Percentiles rank a stretch among this genome's conserved stretches.
These are phyloP conservation scores for Psilopsiagon aymara DNA, from an alignment of 2,113 vertebrate species.

Conservation along the genomic window DNA sequence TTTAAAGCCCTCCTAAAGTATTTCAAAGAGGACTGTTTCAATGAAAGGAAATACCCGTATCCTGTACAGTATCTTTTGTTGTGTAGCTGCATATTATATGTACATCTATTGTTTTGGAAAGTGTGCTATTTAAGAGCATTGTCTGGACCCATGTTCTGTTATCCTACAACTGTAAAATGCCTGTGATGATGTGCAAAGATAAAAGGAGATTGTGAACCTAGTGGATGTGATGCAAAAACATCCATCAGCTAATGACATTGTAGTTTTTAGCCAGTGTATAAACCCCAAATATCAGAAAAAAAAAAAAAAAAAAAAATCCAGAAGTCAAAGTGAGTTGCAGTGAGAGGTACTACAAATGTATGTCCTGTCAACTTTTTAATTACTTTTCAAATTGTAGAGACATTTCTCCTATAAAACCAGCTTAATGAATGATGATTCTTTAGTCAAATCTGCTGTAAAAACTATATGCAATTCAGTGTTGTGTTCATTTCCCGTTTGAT, in stretches of 20 bases:
- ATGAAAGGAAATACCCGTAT: not conserved
- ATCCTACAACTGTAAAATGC: not conserved
- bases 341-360: not conserved
- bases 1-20: conserved; percentile 4
- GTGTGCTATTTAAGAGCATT: not conserved
- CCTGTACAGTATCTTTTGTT: not conserved
- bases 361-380: not conserved
- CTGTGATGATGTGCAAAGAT: not conserved
- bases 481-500: not conserved
- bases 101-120: not conserved
- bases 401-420: not conserved
- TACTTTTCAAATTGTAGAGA: not conserved
- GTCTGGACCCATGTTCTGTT: not conserved
- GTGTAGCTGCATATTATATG: not conserved
- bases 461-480: not conserved
- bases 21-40: not conserved
- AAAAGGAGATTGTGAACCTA: not conserved
- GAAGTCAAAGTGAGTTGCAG: not conserved
- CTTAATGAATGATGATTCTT: not conserved
- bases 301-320: not conserved
- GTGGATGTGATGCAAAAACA: not conserved
- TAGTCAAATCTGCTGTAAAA: not conserved
- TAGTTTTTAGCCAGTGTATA: not conserved
- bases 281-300: not conserved
- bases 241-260: not conserved